These are phyloP conservation scores for Hydriomena furcata DNA, from an alignment of 2,888 invertebrate genomes.

Conservation along the genomic window DNA sequence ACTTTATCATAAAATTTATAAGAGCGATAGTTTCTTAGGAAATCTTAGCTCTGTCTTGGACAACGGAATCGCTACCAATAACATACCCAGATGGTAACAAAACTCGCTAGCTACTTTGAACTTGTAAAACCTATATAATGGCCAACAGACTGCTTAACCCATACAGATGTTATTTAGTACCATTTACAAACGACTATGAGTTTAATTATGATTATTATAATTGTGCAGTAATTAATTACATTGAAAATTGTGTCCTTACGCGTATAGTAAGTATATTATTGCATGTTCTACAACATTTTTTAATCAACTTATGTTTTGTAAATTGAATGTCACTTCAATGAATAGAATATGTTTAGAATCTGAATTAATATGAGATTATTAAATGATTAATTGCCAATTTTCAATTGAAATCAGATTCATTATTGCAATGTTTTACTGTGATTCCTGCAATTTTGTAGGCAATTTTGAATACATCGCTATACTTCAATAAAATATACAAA, in stretches of 20 bases:
- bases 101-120: conserved; percentile 9
- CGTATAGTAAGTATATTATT: conserved; percentile 44
- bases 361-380: no score
- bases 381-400: no score
- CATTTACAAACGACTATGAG: conserved; percentile 51
- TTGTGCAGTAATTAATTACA: conserved; percentile 79
- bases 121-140: conserved; percentile 5
- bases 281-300: conserved; percentile 16
- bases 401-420: no score
- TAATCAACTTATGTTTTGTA: conserved; percentile 11
- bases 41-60: no score
- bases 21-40: no score
- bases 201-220: conserved; percentile 63
- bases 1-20: no score
- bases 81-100: conserved; percentile 31
- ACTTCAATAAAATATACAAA: conserved; percentile 16
- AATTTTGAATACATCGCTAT: conserved; percentile 13
- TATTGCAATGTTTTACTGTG: not conserved
- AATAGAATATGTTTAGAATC: not conserved
- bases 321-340: conserved; percentile 11
- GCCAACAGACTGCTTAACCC: conserved; percentile 9
- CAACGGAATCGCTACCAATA: no score
- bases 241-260: conserved; percentile 62
- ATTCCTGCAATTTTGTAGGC: not conserved
- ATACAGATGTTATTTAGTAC: conserved; percentile 1